Evolutionary conservation across 2,888 invertebrate species (phyloP).

Genomic region (Molorchus minor): DNA sequence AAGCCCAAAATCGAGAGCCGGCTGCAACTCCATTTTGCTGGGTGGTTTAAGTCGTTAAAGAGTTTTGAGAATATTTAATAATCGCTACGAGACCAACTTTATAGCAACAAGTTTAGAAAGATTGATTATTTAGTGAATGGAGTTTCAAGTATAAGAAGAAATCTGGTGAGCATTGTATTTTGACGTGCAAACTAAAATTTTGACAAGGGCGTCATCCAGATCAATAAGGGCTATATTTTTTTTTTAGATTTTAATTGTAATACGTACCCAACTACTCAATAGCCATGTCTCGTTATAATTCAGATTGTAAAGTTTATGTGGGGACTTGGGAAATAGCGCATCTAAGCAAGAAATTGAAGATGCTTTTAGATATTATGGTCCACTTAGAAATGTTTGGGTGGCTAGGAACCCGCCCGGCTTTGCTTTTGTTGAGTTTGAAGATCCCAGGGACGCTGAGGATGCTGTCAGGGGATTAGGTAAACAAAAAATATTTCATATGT

Average conservation of each 20-base stretch:
- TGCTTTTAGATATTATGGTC: constrained; percentile 88
- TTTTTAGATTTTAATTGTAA: constrained; percentile 43
- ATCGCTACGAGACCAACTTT: too few species aligned
- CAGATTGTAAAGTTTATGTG: constrained; percentile 93
- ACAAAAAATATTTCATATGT: constrained; percentile 47
- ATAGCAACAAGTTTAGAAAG: too few species aligned
- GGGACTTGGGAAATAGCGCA: constrained; percentile 92
- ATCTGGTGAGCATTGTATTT: too few species aligned
- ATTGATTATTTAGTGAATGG: too few species aligned
- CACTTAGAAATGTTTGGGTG: constrained; percentile 91
- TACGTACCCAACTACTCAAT: too few species aligned
- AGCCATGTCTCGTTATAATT: constrained; percentile 78
- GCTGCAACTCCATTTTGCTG: too few species aligned
- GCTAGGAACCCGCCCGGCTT: constrained; percentile 93
- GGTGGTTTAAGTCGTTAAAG: too few species aligned
- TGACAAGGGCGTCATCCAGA: constrained; percentile 7
- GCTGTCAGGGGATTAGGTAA: constrained; percentile 83
- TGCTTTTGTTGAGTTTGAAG: constrained; percentile 91
- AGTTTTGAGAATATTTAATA: too few species aligned
- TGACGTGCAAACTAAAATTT: too few species aligned
- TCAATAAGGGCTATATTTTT: constrained; percentile 8
- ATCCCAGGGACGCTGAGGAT: constrained; percentile 88
- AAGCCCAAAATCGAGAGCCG: too few species aligned
- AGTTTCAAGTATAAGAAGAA: too few species aligned
- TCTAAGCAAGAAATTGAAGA: constrained; percentile 90